Evolutionary conservation across 2,797 vertebrate species (phyloP), one percentile per base, ranked within the genome.

Genomic region (Sebastes oblongus): DNA sequence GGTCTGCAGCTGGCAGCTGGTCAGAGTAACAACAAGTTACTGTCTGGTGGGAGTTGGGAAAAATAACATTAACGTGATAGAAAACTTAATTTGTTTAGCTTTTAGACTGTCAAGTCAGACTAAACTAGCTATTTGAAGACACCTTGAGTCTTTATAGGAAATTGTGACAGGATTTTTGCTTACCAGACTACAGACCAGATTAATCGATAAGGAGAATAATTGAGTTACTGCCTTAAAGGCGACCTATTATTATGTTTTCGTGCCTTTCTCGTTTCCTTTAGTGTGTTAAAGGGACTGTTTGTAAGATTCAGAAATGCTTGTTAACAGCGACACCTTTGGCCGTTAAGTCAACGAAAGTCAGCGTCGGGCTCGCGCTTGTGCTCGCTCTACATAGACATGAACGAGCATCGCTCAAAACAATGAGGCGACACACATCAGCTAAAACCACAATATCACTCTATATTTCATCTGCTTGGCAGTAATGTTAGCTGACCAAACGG

Each of bases 321-420:
- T 42, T 42, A 42, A 42, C 39, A 42, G 5, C 39, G 39, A 42
- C 39, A 42, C 39, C 39, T 42, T 0, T 42, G 39, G 13, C 39
- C 13, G 5, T 42, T 42, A 42, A 42, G 13, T 42, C 39, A 42
- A 16, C 13, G 13, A 42, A 42, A 42, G 39, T 42, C 39, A 42
- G 39, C 5, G 0, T 6, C 13, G 13, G 39, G 39, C 39, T 42
- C 39, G 0, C 13, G 13, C 39, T 42, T 0, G 13, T 42, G 39
- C 39, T 42, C 39, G 39, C 39, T 42, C 13, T 42, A 42, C 13
- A 42, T 42, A 42, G 39, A 42, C 39, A 42, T 42, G 39, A 42
- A 42, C 5, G 0, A 42, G 14, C 14, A 42, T 42, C 5, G 14
- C 39, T 42, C 39, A 42, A 42, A 0, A 42, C 39, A 42, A 13